These are phyloP conservation scores for Daphoenositta chrysoptera DNA, from an alignment of 2,113 vertebrate species.

Conservation along the genomic window DNA sequence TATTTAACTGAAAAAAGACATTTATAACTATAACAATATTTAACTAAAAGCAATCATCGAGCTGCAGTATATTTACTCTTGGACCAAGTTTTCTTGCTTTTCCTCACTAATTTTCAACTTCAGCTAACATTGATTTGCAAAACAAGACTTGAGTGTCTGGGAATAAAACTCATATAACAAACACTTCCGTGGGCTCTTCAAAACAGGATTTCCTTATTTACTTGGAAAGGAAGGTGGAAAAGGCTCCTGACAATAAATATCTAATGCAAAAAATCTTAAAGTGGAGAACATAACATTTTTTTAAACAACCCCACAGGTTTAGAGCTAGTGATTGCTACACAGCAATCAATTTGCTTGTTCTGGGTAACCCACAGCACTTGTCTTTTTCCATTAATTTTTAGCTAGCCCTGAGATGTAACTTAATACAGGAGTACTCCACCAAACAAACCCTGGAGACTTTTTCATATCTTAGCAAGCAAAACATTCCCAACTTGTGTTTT, in stretches of 20 bases:
- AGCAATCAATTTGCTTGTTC: not conserved
- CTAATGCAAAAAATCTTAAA: not conserved
- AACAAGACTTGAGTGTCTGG: not conserved
- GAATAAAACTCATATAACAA: not conserved
- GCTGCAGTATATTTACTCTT: not conserved
- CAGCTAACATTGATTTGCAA: not conserved
- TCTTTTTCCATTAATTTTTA: not conserved
- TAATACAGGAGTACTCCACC: not conserved
- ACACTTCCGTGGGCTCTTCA: not conserved
- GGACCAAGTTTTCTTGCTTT: not conserved
- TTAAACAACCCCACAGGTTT: not conserved
- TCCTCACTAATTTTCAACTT: not conserved
- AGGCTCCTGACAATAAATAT: not conserved
- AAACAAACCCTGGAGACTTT: not conserved
- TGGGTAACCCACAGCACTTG: not conserved
- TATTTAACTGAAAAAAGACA: conserved; percentile 18
- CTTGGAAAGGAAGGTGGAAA: not conserved
- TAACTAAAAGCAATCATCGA: conserved; percentile 9
- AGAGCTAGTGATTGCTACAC: not conserved
- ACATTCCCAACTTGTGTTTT: not conserved
- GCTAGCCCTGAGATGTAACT: not conserved
- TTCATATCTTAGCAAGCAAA: not conserved
- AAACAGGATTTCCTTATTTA: conserved; percentile 63
- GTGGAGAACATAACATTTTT: not conserved
- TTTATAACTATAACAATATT: conserved; percentile 29